These are phyloP conservation scores for Eristalinus sepulchralis DNA, from an alignment of 2,888 invertebrate genomes.

Conservation along the genomic window DNA sequence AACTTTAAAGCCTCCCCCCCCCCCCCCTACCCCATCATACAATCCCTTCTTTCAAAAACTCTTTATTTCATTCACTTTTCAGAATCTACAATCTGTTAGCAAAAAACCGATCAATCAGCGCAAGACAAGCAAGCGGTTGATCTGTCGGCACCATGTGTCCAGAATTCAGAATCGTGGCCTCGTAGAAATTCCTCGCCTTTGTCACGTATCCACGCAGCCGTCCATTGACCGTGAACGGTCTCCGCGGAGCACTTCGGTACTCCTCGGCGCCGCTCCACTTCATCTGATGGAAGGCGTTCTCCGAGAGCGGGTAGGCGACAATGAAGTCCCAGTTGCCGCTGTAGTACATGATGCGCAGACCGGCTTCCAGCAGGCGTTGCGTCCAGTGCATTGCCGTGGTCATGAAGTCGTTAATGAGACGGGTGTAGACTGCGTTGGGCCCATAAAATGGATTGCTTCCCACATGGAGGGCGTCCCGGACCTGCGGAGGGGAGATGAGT, in stretches of 20 bases:
- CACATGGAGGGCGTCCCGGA: slow-evolving; percentile 82
- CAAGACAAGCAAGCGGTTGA: slow-evolving; percentile 83
- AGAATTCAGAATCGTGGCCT: slow-evolving; percentile 84
- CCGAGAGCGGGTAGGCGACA: slow-evolving; percentile 85
- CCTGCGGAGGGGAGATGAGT: slow-evolving; percentile 83
- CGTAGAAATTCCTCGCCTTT: slow-evolving; percentile 83
- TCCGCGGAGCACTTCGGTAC: slow-evolving; percentile 81
- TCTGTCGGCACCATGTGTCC: slow-evolving; percentile 87
- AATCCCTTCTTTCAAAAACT: neutral
- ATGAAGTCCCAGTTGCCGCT: slow-evolving; percentile 85
- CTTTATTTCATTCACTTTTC: neutral
- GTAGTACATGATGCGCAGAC: slow-evolving; percentile 77
- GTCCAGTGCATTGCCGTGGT: slow-evolving; percentile 83
- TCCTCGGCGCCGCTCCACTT: slow-evolving; percentile 82
- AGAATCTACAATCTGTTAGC: slow-evolving; percentile 67
- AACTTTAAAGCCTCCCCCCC: no score
- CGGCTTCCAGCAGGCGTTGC: slow-evolving; percentile 83
- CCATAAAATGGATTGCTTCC: slow-evolving; percentile 82
- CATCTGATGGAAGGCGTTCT: slow-evolving; percentile 82
- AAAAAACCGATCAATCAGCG: slow-evolving; percentile 84
- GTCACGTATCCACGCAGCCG: slow-evolving; percentile 84
- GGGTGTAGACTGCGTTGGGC: slow-evolving; percentile 81
- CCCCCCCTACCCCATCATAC: no score
- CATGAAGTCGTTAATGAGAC: slow-evolving; percentile 83
- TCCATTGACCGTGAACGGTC: slow-evolving; percentile 81